These are phyloP conservation scores for Congeria kusceri DNA, from an alignment of 2,888 invertebrate species.

Conservation along the genomic window DNA sequence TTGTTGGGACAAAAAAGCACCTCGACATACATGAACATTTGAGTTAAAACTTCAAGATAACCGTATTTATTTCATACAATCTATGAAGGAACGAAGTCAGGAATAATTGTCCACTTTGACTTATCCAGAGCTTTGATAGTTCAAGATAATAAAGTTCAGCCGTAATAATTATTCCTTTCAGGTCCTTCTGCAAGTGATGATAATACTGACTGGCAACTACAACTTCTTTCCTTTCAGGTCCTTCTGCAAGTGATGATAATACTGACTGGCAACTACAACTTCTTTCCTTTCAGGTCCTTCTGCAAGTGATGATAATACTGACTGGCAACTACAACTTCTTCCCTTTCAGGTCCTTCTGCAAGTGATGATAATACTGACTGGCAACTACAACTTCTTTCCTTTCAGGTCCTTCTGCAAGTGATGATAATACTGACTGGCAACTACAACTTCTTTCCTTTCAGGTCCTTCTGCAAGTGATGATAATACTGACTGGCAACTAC, in stretches of 20 bases:
- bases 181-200: slow-evolving; percentile 89
- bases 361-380: slow-evolving; percentile 89
- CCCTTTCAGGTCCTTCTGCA: slow-evolving; percentile 89
- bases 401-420: slow-evolving; percentile 89
- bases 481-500: slow-evolving; percentile 91
- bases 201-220: slow-evolving; percentile 91
- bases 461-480: slow-evolving; percentile 89
- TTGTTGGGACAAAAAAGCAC: too few relatives aligned
- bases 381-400: slow-evolving; percentile 91
- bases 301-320: slow-evolving; percentile 89
- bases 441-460: slow-evolving; percentile 90
- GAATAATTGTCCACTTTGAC: too few relatives aligned
- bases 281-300: slow-evolving; percentile 89
- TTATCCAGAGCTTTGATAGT: too few relatives aligned
- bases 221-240: slow-evolving; percentile 90
- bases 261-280: slow-evolving; percentile 92
- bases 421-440: slow-evolving; percentile 91
- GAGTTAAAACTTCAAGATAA: too few relatives aligned
- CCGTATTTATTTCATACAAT: too few relatives aligned
- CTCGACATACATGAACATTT: too few relatives aligned
- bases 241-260: slow-evolving; percentile 90
- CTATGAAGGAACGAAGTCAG: too few relatives aligned
- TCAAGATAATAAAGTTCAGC: too few relatives aligned
- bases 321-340: slow-evolving; percentile 93
- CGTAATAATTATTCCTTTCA: too few relatives aligned